Evolutionary conservation across 2,888 invertebrate species (phyloP), one percentile per base, ranked within the genome.

Genomic region (Sphecodes monilicornis): DNA sequence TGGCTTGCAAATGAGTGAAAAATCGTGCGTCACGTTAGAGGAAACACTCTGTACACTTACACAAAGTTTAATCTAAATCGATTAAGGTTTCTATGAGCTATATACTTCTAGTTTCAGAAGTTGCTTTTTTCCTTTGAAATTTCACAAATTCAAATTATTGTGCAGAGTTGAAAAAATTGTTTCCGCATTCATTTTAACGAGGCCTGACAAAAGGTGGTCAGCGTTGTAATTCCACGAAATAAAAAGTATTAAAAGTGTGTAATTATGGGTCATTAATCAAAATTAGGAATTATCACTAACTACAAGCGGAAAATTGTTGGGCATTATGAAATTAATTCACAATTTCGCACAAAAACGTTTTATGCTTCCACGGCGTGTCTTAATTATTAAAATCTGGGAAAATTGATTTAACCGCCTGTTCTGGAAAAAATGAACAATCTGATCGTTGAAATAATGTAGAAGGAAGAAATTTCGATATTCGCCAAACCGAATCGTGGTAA

Each of bases 401-500:
- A 43, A 68, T 73, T 73, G 68, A 78, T 68, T 79, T 43, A 29
- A 18, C 22, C 10, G 22, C 11, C 41, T 22, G 4, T 16, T 10
- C 13, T n/a, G 22, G 29, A 29, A 13, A 41, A 22, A 22, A 29
- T 0, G 36, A 13, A 3, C 8, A 66, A 32, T 32, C 18, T 3
- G 29, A 77, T 41, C 41, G 60, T 50, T 54, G 29, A 29, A 41
- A 22, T 41, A 46, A 64, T 16, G 46, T 4, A 11, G 26, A 26
- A 57, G 46, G n/a, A 46, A 13, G n/a, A n/a, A n/a, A 1, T 69
- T 72, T 18, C 36, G 29, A 54, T 39, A 36, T 39, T 26, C 26
- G 26, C 13, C 16, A 57, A 29, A 26, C 10, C 29, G 8, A n/a
- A 32, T 29, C 39, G 36, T 22, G 60, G 41, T 70, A 80, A 78